Evolutionary conservation across 2,113 vertebrate species (phyloP), one percentile per base, ranked within the genome.

Genomic region (Alligator sinensis): DNA sequence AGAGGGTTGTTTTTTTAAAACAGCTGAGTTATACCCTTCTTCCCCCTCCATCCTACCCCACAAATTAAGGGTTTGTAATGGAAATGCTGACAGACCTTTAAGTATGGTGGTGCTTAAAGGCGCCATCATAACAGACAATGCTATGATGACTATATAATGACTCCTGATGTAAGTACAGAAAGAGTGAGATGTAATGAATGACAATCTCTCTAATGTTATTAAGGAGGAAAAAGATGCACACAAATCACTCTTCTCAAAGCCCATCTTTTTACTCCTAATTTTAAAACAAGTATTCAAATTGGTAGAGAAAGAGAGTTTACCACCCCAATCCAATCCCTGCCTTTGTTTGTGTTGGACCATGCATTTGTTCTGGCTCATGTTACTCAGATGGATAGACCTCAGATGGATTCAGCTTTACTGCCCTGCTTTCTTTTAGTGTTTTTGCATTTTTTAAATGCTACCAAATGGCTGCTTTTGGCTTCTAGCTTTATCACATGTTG

Each of bases 371-470:
- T 93, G 95, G 84, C 87, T 96, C 2, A 0, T 38, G 28, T 95
- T 94, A 90, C 59, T 82, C 27, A 77, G 47, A 90, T 74, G 85
- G 76, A 93, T 93, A 75, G 92, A 89, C 91, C 83, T 97, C 84
- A 77, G 86, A 97, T 91, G 85, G 62, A 47, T 80, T 95, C 86
- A 91, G 92, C 78, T 95, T 95, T 96, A 89, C 81, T 94, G 85
- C 94, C 94, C 92, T 92, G 59, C 87, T 91, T 96, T 96, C 95
- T 76, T 92, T 95, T 89, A 96, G 90, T 61, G 80, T 94, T 94
- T 85, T 87, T 96, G 87, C 91, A 80, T 93, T 95, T 97, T 95
- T 96, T 95, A 95, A 97, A 97, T 93, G 95, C 90, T 96, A 97
- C 92, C 96, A 95, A 97, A 96, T 96, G 95, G 90, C 22, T 95